Evolutionary conservation across 2,888 invertebrate species (phyloP).

Genomic region (Cheilosia vernalis): DNA sequence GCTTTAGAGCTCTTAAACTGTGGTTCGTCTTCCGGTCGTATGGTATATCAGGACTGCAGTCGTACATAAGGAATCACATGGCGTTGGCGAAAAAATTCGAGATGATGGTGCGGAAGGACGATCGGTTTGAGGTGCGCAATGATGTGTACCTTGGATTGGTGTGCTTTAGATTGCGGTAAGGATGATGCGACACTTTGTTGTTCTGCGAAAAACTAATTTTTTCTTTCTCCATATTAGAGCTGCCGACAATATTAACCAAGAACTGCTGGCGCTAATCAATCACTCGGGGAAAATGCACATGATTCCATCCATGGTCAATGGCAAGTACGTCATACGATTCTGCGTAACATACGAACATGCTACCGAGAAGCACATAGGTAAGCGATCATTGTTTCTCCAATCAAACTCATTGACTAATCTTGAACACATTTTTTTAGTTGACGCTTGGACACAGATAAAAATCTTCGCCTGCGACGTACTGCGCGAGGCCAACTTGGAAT

Average conservation of each 20-base stretch:
- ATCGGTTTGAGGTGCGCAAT: slow-evolving; percentile 90
- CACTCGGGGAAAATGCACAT: slow-evolving; percentile 93
- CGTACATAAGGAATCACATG: slow-evolving; percentile 93
- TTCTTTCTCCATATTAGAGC: slow-evolving; percentile 82
- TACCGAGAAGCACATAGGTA: slow-evolving; percentile 87
- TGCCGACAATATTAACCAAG: slow-evolving; percentile 89
- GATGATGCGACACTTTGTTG: not conserved
- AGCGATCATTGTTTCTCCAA: slow-evolving; percentile 6
- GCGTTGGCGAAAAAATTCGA: slow-evolving; percentile 90
- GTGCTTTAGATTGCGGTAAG: slow-evolving; percentile 88
- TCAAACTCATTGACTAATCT: not conserved
- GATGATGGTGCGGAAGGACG: slow-evolving; percentile 87
- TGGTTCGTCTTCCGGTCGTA: slow-evolving; percentile 94
- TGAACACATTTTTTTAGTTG: slow-evolving; percentile 80
- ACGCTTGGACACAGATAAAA: slow-evolving; percentile 87
- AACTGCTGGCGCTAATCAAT: slow-evolving; percentile 90
- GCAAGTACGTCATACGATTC: slow-evolving; percentile 90
- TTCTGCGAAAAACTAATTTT: not conserved
- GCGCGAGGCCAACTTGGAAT: slow-evolving; percentile 80
- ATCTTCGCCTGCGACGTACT: slow-evolving; percentile 86
- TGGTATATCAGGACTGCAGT: slow-evolving; percentile 91
- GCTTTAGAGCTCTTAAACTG: slow-evolving; percentile 93
- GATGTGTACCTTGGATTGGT: slow-evolving; percentile 90
- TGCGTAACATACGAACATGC: slow-evolving; percentile 92
- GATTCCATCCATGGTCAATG: slow-evolving; percentile 91